phyloP scores from a whole-genome alignment of 2,888 invertebrate species.

The Blomia tropicalis region DNA sequence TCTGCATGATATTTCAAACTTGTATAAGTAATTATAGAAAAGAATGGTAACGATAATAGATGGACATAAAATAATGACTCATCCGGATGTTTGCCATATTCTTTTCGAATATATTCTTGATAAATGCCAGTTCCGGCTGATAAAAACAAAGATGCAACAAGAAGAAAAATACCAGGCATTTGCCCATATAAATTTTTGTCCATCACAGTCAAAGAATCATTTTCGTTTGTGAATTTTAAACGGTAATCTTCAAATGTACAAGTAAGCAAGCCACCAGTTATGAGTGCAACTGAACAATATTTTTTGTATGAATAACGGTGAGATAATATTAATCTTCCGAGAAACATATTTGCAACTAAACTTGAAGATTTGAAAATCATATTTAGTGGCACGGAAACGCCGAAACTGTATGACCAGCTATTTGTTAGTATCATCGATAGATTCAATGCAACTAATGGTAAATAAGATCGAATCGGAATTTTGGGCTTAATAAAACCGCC shows the following conservation, averaged over 20 bases:
- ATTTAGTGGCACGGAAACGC: conserved; percentile 92
- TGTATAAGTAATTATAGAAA: background rate
- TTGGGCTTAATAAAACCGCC: conserved; percentile 6
- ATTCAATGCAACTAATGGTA: conserved; percentile 36
- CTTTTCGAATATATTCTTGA: conserved; percentile 67
- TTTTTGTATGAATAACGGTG: conserved; percentile 60
- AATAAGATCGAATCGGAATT: conserved; percentile 31
- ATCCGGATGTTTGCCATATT: conserved; percentile 33
- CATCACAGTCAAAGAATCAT: background rate
- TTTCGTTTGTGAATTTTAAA: background rate
- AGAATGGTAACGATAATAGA: background rate
- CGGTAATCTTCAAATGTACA: conserved; percentile 57
- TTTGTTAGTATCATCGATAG: conserved; percentile 37
- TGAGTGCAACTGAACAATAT: conserved; percentile 77
- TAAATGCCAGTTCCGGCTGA: conserved; percentile 90
- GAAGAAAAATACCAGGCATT: conserved; percentile 50
- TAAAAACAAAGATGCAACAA: conserved; percentile 71
- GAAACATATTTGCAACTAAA: conserved; percentile 72
- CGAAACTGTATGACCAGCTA: conserved; percentile 87
- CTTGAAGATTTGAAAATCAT: conserved; percentile 77
- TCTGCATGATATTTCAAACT: background rate
- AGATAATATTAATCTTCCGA: conserved; percentile 58
- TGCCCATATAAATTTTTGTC: background rate
- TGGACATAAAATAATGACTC: conserved; percentile 66
- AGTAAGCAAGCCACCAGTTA: conserved; percentile 73